These are phyloP conservation scores for Byasa hedistus DNA, from an alignment of 2,888 invertebrate species.

Conservation along the genomic window DNA sequence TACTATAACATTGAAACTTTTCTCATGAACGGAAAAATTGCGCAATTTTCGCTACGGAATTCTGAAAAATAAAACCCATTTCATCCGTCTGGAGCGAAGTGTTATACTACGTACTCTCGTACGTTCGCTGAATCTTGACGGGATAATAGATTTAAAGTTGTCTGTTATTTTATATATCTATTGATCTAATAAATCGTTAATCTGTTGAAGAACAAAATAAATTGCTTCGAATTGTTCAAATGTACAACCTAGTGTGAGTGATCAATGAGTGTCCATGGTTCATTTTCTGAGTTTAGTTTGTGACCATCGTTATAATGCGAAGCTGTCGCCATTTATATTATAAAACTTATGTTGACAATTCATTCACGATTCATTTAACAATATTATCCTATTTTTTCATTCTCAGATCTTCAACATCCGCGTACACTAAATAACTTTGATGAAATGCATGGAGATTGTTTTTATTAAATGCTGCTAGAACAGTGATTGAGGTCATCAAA, in stretches of 20 bases:
- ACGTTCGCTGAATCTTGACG: constrained; percentile 18
- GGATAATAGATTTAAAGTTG: constrained; percentile 21
- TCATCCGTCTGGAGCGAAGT: constrained; percentile 28
- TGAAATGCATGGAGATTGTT: too few relatives aligned
- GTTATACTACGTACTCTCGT: constrained; percentile 23
- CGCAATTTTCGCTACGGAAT: constrained; percentile 31
- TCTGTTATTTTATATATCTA: constrained; percentile 17
- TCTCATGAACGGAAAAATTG: constrained; percentile 33
- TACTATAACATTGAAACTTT: constrained; percentile 32
- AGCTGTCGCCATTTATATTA: too few relatives aligned
- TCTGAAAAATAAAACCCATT: constrained; percentile 33
- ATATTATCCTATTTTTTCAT: too few relatives aligned
- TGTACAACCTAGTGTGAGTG: background rate
- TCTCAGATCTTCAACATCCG: too few relatives aligned
- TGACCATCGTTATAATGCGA: too few relatives aligned
- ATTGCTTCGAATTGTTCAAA: background rate
- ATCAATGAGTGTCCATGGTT: background rate
- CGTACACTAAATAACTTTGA: too few relatives aligned
- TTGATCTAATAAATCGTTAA: background rate
- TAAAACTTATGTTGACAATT: too few relatives aligned
- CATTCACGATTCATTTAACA: too few relatives aligned
- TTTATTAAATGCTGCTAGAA: too few relatives aligned
- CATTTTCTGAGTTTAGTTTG: too few relatives aligned
- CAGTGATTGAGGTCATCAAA: too few relatives aligned
- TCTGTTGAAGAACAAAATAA: background rate